Evolutionary conservation across 2,888 invertebrate species (phyloP).

Genomic region (Eilema sororculum): DNA sequence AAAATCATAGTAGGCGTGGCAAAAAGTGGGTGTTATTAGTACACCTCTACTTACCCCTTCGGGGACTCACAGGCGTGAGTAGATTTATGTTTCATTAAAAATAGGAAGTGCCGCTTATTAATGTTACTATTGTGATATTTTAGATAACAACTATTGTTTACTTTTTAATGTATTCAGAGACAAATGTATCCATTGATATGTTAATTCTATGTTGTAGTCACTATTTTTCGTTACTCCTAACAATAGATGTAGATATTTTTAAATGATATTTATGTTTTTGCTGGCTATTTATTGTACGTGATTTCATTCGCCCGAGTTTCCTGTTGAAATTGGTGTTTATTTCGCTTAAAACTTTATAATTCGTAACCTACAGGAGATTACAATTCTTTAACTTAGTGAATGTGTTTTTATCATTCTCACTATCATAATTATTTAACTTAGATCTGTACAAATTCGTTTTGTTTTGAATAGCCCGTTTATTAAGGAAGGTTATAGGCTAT

Average conservation of each 20-base stretch:
- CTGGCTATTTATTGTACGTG: too few species aligned
- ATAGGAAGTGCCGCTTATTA: background rate
- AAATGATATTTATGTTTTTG: background rate
- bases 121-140: background rate
- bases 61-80: too few species aligned
- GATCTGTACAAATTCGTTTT: too few species aligned
- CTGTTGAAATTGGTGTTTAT: background rate
- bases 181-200: background rate
- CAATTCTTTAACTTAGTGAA: too few species aligned
- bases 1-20: too few species aligned
- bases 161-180: background rate
- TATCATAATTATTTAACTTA: too few species aligned
- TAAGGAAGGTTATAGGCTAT: too few species aligned
- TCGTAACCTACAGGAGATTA: too few species aligned
- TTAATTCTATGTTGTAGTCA: background rate
- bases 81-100: background rate
- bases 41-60: too few species aligned
- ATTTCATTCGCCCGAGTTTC: background rate
- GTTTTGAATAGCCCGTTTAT: too few species aligned
- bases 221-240: background rate
- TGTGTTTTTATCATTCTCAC: too few species aligned
- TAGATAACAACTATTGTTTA: background rate
- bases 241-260: background rate
- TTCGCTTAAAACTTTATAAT: background rate
- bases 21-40: too few species aligned